Evolutionary conservation across 2,797 vertebrate genomes (phyloP).

Genomic region (Pelodytes ibericus): DNA sequence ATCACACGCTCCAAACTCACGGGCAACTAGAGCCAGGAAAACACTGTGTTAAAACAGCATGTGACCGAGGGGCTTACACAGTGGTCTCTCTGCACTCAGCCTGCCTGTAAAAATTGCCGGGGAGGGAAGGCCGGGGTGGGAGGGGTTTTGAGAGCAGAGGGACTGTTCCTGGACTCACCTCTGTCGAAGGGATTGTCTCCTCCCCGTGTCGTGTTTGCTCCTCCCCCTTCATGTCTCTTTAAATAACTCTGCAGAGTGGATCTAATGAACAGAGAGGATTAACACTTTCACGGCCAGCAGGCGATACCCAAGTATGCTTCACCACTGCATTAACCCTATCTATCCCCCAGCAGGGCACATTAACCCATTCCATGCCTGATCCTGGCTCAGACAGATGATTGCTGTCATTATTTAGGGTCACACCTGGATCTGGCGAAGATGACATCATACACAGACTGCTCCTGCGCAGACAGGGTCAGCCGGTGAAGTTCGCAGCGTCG

Average conservation of each 20-base stretch:
- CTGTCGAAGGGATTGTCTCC: slow-evolving; percentile 81
- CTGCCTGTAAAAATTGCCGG: no score
- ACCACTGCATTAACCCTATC: no score
- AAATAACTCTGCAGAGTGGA: slow-evolving; percentile 91
- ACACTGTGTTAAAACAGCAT: not conserved
- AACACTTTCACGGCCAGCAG: not conserved
- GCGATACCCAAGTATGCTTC: no score
- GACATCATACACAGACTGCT: slow-evolving; percentile 86
- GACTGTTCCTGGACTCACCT: slow-evolving; percentile 72
- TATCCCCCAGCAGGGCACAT: not conserved
- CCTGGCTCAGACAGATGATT: no score
- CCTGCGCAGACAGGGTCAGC: slow-evolving; percentile 84
- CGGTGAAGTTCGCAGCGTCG: slow-evolving; percentile 77
- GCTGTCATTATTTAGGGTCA: slow-evolving; percentile 60
- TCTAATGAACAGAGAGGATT: slow-evolving; percentile 64
- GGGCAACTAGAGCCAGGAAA: slow-evolving; percentile 71
- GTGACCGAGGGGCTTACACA: not conserved
- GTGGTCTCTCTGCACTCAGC: not conserved
- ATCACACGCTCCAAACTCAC: slow-evolving; percentile 76
- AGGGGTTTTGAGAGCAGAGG: not conserved
- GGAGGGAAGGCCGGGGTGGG: no score
- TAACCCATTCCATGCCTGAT: no score
- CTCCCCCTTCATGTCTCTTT: slow-evolving; percentile 79
- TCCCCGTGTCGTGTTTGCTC: slow-evolving; percentile 54
- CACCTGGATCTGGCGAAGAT: slow-evolving; percentile 92